Base-by-base conservation (phyloP, 1,140 invertebrate species). In the Choristoneura fumiferana region DNA sequence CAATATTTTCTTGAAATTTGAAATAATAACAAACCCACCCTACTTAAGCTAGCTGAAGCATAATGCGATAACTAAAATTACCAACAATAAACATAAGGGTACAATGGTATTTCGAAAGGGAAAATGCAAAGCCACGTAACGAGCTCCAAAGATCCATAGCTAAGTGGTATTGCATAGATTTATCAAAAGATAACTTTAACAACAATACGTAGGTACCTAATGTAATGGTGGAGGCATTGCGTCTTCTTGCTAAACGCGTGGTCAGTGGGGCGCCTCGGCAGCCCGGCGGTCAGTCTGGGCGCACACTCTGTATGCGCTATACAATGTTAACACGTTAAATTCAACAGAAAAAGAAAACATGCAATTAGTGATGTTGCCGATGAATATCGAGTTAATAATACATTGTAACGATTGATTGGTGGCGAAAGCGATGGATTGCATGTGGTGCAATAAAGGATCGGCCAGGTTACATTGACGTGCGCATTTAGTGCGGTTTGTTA, bases 191-290 rank as follows among this genome's bases (percentile, higher is more conserved):
- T 78, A 80, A 62, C 60, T 37, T 61, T 58, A 62, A 81, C 78
- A 79, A 82, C 74, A 81, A 81, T 81, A 75, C 65, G 67, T 71
- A 52, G 73, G 63, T 76, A 71, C 22, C 29, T 57, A 29, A 34
- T 56, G 22, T 40, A 55, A 18, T 39, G 54, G 60, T 71, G 79
- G 18, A 59, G 65, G 65, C 63, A 60, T 67, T 65, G 67, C 69
- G 59, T 62, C 57, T 69, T 65, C 57, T 73, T 76, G 69, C 76
- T 67, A 72, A 69, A 76, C 62, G 63, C 63, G 69, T 72, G 74
- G 66, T 66, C 77, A 82, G 73, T 76, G 68, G 77, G 67, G 71
- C 76, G 76, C 38, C 63, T 65, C 69, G 54, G 58, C 40, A 43
- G n/a, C 37, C 18, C 53, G 38, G 65, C 65, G 76, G 77, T 74